Evolutionary conservation across 1,140 invertebrate species (phyloP).

Genomic region (Mercenaria mercenaria): DNA sequence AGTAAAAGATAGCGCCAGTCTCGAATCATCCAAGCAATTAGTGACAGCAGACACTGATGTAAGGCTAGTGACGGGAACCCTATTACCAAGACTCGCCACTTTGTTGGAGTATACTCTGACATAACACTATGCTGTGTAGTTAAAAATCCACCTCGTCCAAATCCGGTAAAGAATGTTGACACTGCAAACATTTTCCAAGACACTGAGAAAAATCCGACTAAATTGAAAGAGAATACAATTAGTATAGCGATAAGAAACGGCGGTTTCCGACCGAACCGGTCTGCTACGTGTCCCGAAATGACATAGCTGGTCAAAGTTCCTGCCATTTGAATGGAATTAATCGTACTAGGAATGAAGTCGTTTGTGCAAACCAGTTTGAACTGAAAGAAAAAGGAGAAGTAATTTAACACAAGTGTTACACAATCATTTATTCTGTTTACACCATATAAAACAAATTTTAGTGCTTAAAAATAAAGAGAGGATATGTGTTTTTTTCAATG

Average conservation of each 20-base stretch:
- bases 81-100: conserved; percentile 17
- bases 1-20: conserved; percentile 21
- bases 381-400: no score
- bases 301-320: conserved; percentile 63
- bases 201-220: conserved; percentile 29
- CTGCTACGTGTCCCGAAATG: conserved; percentile 46
- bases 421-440: no score
- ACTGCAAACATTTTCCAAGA: conserved; percentile 67
- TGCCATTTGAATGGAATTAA: conserved; percentile 66
- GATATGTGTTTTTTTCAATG: no score
- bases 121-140: not conserved
- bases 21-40: not conserved
- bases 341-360: conserved; percentile 45
- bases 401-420: no score
- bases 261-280: conserved; percentile 61
- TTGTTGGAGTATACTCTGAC: conserved; percentile 12
- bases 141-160: not conserved
- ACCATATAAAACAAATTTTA: no score
- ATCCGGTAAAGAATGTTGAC: conserved; percentile 59
- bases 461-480: no score
- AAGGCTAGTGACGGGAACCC: conserved; percentile 24
- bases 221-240: not conserved
- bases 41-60: not conserved
- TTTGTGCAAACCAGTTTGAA: conserved; percentile 66
- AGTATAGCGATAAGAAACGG: conserved; percentile 38